These are phyloP conservation scores for Salarias fasciatus DNA, from an alignment of 2,797 vertebrate genomes.

Conservation along the genomic window DNA sequence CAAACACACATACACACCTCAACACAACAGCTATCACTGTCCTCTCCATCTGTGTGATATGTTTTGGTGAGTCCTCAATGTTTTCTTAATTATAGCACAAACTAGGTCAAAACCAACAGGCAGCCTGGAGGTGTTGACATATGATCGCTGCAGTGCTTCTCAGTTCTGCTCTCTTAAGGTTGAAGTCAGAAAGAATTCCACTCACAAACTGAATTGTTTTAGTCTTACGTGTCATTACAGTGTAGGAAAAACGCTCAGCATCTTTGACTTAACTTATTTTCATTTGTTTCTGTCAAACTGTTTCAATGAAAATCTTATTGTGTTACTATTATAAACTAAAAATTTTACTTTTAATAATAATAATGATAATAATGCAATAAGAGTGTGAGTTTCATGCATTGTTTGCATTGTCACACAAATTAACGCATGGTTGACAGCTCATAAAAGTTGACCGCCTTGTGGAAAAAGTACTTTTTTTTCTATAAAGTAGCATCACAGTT, in stretches of 20 bases:
- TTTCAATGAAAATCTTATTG: too few relatives aligned
- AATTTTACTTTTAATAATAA: too few relatives aligned
- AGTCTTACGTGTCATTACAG: neutral
- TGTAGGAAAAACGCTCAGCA: too few relatives aligned
- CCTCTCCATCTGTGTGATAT: conserved; percentile 47
- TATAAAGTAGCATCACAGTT: neutral
- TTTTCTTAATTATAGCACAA: conserved; percentile 68
- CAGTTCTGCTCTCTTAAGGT: conserved; percentile 19
- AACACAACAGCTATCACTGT: conserved; percentile 33
- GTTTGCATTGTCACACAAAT: neutral
- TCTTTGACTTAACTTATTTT: too few relatives aligned
- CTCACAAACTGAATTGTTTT: conserved; percentile 7
- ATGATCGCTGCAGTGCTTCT: conserved; percentile 24
- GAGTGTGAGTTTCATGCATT: too few relatives aligned
- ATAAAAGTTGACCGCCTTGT: neutral
- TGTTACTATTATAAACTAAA: too few relatives aligned
- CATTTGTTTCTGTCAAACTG: too few relatives aligned
- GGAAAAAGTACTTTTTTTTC: too few relatives aligned
- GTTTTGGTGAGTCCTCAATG: conserved; percentile 44
- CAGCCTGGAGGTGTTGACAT: conserved; percentile 31
- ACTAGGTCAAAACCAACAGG: conserved; percentile 70
- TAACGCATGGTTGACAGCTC: neutral
- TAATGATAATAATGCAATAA: too few relatives aligned
- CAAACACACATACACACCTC: too few relatives aligned
- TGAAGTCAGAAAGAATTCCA: conserved; percentile 5